phyloP scores from a whole-genome alignment of 2,888 invertebrate genomes.

The Eucriotettix oculatus region DNA sequence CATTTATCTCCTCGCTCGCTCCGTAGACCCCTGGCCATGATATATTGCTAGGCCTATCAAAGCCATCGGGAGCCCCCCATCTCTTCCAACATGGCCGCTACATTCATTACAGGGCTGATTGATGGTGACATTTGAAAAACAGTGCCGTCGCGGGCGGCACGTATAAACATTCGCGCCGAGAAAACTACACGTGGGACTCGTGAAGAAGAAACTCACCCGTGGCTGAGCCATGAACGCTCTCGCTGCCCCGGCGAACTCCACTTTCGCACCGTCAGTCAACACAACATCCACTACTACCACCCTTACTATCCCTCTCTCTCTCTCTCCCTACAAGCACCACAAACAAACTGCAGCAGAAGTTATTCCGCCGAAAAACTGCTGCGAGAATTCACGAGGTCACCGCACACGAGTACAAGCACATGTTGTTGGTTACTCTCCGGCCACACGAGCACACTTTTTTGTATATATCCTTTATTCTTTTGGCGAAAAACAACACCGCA shows the following conservation, averaged over 20 bases:
- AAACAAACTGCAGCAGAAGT: not conserved
- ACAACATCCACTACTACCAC: not conserved
- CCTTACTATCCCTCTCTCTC: not conserved
- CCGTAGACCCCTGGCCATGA: not conserved
- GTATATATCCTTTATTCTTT: not conserved
- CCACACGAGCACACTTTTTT: not conserved
- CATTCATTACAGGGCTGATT: conserved; percentile 13
- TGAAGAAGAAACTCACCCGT: conserved; percentile 50
- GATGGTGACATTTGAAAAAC: conserved; percentile 14
- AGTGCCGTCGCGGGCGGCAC: conserved; percentile 2
- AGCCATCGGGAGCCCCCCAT: conserved; percentile 3
- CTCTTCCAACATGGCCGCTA: conserved; percentile 13
- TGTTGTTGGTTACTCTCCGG: not conserved
- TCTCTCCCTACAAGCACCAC: not conserved
- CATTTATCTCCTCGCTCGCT: not conserved
- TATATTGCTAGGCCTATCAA: conserved; percentile 5
- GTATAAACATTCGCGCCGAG: not conserved
- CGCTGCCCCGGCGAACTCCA: conserved; percentile 28
- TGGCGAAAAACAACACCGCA: conserved; percentile 1
- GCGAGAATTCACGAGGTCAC: not conserved
- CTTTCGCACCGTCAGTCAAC: not conserved
- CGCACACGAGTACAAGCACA: not conserved
- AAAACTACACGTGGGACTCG: no score
- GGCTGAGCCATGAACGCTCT: conserved; percentile 79
- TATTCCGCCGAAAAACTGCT: not conserved